These are phyloP conservation scores for Coptotermes formosanus DNA, from an alignment of 1,140 invertebrate genomes.

Conservation along the genomic window DNA sequence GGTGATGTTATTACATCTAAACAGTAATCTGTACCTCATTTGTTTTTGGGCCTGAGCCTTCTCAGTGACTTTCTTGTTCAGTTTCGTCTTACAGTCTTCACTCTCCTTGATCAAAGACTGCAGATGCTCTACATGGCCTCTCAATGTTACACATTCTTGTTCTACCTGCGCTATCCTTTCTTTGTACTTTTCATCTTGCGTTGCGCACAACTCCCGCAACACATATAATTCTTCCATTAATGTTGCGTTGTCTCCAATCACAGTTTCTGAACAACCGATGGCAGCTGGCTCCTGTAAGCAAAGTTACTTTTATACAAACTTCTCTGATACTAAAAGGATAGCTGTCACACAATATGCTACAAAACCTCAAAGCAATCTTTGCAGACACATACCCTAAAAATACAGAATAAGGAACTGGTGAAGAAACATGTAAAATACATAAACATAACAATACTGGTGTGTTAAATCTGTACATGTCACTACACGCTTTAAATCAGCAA, in stretches of 20 bases:
- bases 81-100: constrained; percentile 23
- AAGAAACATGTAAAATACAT: too few relatives aligned
- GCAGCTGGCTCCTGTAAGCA: not conserved
- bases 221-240: not conserved
- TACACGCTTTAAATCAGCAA: too few relatives aligned
- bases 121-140: constrained; percentile 4
- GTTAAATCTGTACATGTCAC: too few relatives aligned
- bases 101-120: constrained; percentile 24
- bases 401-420: too few relatives aligned
- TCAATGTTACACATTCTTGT: not conserved
- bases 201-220: not conserved
- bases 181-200: constrained; percentile 25
- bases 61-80: constrained; percentile 36
- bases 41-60: constrained; percentile 36
- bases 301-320: not conserved
- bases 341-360: too few relatives aligned
- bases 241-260: not conserved
- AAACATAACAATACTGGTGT: too few relatives aligned
- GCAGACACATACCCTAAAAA: too few relatives aligned
- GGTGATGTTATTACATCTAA: too few relatives aligned
- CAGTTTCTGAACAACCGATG: not conserved
- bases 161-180: not conserved
- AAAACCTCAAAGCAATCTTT: too few relatives aligned
- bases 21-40: constrained; percentile 22
- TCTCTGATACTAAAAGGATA: too few relatives aligned